phyloP scores from a whole-genome alignment of 2,888 invertebrate species.

The Steromphala cineraria region DNA sequence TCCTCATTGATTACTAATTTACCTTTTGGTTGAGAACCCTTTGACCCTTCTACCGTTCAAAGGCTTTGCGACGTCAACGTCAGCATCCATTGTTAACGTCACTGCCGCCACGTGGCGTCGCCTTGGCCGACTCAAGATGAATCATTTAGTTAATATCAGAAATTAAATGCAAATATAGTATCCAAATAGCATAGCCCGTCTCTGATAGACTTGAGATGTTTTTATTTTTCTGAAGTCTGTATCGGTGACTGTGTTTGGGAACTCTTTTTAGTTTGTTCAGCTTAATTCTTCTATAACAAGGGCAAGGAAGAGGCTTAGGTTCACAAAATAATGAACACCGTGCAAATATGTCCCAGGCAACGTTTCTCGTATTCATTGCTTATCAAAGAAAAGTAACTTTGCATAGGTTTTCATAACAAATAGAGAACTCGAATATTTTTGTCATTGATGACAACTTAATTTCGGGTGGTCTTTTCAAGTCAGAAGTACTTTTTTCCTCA shows the following conservation, averaged over 20 bases:
- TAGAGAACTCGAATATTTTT: constrained; percentile 1
- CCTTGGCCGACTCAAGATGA: background rate
- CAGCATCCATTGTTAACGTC: background rate
- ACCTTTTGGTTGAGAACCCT: constrained; percentile 9
- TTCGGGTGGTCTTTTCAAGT: constrained; percentile 2
- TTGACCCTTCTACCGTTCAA: background rate
- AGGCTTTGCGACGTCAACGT: background rate
- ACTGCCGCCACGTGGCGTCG: background rate
- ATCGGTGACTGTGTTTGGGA: background rate
- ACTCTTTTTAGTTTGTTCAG: constrained; percentile 1
- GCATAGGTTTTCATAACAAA: constrained; percentile 14
- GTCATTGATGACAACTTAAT: background rate
- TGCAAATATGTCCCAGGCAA: background rate
- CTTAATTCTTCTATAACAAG: background rate
- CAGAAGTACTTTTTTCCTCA: background rate
- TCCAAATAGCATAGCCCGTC: background rate
- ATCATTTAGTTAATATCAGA: constrained; percentile 25
- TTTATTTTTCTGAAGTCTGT: background rate
- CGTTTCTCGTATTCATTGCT: background rate
- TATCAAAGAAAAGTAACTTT: constrained; percentile 5
- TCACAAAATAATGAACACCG: background rate
- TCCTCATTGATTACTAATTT: constrained; percentile 13
- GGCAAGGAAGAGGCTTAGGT: background rate
- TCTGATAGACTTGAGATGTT: constrained; percentile 15
- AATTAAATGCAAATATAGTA: constrained; percentile 24